Conservation (phyloP, 2,113 vertebrate genomes). For the Ardeotis arabs region DNA sequence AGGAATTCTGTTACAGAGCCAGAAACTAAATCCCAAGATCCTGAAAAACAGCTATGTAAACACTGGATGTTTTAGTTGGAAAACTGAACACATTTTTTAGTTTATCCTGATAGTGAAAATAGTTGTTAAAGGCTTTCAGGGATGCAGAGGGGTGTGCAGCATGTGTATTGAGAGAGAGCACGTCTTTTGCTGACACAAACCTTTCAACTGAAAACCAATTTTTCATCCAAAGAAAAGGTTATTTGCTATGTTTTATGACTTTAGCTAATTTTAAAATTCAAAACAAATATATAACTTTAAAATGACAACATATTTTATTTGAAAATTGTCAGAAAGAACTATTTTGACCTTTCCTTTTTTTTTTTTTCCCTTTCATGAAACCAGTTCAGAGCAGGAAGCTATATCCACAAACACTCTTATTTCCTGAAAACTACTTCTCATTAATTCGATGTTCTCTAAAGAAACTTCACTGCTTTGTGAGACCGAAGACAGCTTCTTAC, state of each 20-base stretch:
- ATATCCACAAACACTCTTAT: background rate
- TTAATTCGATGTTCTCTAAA: background rate
- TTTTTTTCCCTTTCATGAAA: background rate
- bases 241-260: background rate
- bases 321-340: background rate
- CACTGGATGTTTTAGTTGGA: background rate
- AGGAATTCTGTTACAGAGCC: background rate
- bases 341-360: background rate
- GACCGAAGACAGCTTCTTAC: background rate
- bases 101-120: constrained; percentile 2
- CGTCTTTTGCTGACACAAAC: background rate
- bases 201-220: background rate
- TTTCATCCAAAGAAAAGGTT: background rate
- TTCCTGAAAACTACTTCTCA: background rate
- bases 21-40: background rate
- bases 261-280: background rate
- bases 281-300: background rate
- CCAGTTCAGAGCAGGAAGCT: background rate
- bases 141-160: background rate
- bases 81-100: constrained; percentile 16
- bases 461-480: background rate
- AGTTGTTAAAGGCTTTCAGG: background rate
- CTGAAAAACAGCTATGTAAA: background rate
- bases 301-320: background rate
- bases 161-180: background rate